Base-by-base conservation (phyloP, 2,888 invertebrate genomes). In the Drosophila buzzatii region DNA sequence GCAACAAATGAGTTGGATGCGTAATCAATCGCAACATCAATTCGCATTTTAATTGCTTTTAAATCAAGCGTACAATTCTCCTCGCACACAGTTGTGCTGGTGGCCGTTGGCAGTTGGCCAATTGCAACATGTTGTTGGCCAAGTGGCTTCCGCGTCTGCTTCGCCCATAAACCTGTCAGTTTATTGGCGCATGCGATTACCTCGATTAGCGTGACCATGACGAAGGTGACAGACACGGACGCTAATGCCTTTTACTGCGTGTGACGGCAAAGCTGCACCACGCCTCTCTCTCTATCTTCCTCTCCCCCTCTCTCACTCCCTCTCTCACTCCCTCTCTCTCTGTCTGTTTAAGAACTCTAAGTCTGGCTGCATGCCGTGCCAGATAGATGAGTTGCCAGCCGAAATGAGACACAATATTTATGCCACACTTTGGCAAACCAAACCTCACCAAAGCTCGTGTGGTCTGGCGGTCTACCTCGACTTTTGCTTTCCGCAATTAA, bases 161-260 rank as follows among this genome's bases (percentile, higher is more conserved):
- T 14, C 66, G 68, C 78, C 86, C 87, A 83, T 90, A 90, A 90
- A 86, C 84, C 90, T 86, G 86, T 90, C 90, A 76, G 73, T 89
- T 89, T 89, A 90, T 89, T 84, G 90, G 90, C 87, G 85, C 85
- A 77, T 70, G 70, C 84, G 90, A 86, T 86, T 87, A 84, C 85
- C 75, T 63, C 88, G 85, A 85, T 85, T 88, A 88, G 89, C 90
- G 86, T 86, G 90, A 90, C 86, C 89, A 90, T 90, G 87, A 86
- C 86, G 87, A 86, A 86, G 87, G 89, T 90, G 86, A 86, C 90
- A 90, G 89, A 86, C 85, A 84, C 72, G 77, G 90, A 90, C 89
- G 76, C 89, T 86, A 90, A 86, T 86, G 89, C 82, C 82, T 86
- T 89, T 90, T 86, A 90, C 89, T 74, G 65, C 67, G 58, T 41